A percentile compares a stretch with the other conserved stretches of the same genome.
Evolutionary conservation across 2,797 vertebrate species (phyloP).

Genomic region (Acrossocheilus fasciatus): DNA sequence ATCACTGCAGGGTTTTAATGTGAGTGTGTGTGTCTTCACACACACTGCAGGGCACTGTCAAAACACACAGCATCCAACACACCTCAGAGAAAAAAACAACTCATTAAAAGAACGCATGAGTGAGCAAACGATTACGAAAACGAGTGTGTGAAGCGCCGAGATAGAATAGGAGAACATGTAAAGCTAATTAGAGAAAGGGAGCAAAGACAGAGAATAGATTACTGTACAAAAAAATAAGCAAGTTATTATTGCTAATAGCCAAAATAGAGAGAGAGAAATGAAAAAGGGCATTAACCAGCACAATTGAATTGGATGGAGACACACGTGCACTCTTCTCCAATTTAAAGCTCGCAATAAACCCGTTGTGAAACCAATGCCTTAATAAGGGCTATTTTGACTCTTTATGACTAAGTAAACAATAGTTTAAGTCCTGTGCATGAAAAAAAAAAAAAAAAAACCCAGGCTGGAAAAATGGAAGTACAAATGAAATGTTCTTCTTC

Average conservation of each 20-base stretch:
- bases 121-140: conserved; percentile 56
- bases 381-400: conserved; percentile 26
- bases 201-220: conserved; percentile 46
- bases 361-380: conserved; percentile 15
- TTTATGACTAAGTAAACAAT: conserved; percentile 37
- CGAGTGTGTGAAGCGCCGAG: conserved; percentile 31
- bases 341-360: conserved; percentile 1
- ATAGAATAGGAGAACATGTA: conserved; percentile 46
- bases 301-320: conserved; percentile 18
- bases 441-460: not conserved
- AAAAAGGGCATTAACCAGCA: conserved; percentile 43
- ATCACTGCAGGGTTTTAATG: conserved; percentile 57
- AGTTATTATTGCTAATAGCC: conserved; percentile 55
- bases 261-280: conserved; percentile 48
- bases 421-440: conserved; percentile 27
- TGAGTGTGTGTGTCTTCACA: conserved; percentile 50
- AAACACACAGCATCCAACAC: conserved; percentile 56
- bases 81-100: conserved; percentile 58
- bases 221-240: conserved; percentile 45
- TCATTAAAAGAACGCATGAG: conserved; percentile 59
- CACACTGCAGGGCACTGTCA: conserved; percentile 56
- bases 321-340: conserved; percentile 11
- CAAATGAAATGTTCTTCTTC: conserved; percentile 43
- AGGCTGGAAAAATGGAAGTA: conserved; percentile 26
- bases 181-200: conserved; percentile 53